phyloP scores from a whole-genome alignment of 2,797 vertebrate genomes.

The Hirundo rustica region DNA sequence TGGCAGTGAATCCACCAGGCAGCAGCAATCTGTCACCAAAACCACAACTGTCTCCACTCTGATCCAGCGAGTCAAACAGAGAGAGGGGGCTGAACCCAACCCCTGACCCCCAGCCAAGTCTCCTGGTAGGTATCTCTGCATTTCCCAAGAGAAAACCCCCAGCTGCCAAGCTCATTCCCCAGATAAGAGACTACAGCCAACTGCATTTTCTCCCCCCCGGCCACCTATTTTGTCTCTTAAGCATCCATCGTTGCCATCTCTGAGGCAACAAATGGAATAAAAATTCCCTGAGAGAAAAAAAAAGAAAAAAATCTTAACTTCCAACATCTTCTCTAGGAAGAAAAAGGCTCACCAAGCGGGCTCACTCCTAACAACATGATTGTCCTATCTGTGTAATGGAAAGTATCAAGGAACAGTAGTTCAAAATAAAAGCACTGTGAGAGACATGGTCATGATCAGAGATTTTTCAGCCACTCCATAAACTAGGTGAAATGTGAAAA shows the following conservation, averaged over 20 bases:
- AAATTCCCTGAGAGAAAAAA: neutral
- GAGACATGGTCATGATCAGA: neutral
- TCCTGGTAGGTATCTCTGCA: fast-evolving
- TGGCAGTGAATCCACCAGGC: fast-evolving
- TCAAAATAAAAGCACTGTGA: neutral
- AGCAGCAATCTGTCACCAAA: neutral
- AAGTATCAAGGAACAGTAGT: neutral
- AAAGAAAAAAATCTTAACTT: neutral
- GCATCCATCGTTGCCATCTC: neutral
- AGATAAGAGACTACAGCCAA: neutral
- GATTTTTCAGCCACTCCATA: neutral
- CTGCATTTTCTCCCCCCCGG: neutral
- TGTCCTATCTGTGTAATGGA: neutral
- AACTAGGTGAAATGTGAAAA: neutral
- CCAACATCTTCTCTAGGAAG: neutral
- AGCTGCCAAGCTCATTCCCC: neutral
- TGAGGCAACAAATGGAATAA: neutral
- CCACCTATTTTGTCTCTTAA: neutral
- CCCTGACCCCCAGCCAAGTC: neutral
- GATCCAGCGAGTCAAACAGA: too few relatives aligned
- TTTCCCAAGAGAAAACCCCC: neutral
- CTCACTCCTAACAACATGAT: neutral
- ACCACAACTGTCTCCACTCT: neutral
- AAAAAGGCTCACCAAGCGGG: neutral
- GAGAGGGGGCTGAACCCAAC: neutral